Conservation (phyloP, 2,113 vertebrate genomes). For the Caracal caracal region DNA sequence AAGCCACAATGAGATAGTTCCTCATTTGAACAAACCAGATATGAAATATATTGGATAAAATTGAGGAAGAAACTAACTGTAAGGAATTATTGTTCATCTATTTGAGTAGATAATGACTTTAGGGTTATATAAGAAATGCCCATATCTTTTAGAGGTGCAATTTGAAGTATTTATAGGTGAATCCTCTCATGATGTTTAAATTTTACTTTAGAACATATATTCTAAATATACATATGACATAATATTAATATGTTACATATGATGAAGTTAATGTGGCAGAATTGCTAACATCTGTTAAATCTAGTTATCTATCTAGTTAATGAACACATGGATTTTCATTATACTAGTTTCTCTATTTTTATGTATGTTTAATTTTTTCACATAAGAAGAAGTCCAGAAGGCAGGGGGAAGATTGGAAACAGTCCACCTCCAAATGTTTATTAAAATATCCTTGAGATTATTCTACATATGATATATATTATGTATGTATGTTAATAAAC, state of each 20-base stretch:
- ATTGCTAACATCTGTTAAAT: background rate
- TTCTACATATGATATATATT: background rate
- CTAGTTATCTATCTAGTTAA: background rate
- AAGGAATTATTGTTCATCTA: background rate
- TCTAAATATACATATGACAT: background rate
- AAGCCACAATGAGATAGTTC: background rate
- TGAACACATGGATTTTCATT: background rate
- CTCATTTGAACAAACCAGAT: background rate
- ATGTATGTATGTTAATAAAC: background rate
- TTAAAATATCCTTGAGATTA: background rate
- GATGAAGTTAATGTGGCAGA: background rate
- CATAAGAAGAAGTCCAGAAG: background rate
- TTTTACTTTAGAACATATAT: background rate
- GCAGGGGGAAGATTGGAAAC: background rate
- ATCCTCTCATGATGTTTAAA: background rate
- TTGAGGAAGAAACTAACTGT: background rate
- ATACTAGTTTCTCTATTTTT: background rate
- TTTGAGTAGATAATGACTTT: background rate
- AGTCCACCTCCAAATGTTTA: background rate
- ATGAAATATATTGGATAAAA: background rate
- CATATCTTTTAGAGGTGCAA: background rate
- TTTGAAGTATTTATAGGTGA: background rate
- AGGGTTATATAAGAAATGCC: background rate
- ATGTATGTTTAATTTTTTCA: background rate
- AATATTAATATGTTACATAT: background rate